These are phyloP conservation scores for Ephestia elutella DNA, from an alignment of 1,140 invertebrate species.

Conservation along the genomic window DNA sequence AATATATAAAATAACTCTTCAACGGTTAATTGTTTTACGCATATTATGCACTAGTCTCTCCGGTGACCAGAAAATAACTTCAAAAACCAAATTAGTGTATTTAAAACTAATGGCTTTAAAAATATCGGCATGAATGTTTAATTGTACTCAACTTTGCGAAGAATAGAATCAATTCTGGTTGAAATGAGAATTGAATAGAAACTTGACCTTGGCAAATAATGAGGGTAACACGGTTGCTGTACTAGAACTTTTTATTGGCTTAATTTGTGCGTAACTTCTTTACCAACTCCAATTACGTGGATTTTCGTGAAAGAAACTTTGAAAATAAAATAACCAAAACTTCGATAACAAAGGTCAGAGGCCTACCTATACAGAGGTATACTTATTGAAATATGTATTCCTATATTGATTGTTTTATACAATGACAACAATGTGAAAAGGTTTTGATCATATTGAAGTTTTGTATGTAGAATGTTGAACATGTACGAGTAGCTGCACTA, in stretches of 20 bases:
- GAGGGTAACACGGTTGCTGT: background rate
- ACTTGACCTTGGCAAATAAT: background rate
- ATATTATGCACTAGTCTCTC: too few relatives aligned
- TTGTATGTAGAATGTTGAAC: too few relatives aligned
- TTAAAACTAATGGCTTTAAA: too few relatives aligned
- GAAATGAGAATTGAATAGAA: background rate
- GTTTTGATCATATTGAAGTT: too few relatives aligned
- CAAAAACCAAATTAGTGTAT: too few relatives aligned
- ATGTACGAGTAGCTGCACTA: too few relatives aligned
- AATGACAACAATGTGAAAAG: too few relatives aligned
- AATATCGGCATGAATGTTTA: too few relatives aligned
- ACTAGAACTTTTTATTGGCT: conserved; percentile 2
- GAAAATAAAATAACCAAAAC: conserved; percentile 15
- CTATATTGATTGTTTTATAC: too few relatives aligned
- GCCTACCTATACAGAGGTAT: background rate
- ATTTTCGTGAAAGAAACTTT: conserved; percentile 11
- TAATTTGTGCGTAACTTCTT: conserved; percentile 4
- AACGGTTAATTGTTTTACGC: too few relatives aligned
- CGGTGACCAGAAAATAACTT: too few relatives aligned
- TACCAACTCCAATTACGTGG: conserved; percentile 1
- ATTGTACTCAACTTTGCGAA: background rate
- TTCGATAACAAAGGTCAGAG: conserved; percentile 10
- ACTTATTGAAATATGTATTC: background rate
- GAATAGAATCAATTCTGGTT: background rate
- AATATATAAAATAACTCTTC: too few relatives aligned